These are phyloP conservation scores for Tetragonisca angustula DNA, from an alignment of 2,888 invertebrate species.

Conservation along the genomic window DNA sequence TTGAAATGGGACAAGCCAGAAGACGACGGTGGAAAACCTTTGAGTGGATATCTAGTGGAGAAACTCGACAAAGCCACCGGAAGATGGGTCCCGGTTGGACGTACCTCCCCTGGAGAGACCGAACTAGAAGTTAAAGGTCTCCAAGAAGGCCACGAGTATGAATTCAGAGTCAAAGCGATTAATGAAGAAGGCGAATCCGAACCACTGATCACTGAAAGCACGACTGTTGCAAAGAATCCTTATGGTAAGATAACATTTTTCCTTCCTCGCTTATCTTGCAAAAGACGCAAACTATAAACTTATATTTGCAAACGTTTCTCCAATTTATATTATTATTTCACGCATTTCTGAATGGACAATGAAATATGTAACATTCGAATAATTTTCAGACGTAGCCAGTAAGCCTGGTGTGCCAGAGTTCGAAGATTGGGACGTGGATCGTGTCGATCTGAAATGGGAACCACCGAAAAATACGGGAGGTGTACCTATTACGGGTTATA, in stretches of 20 bases:
- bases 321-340: too few species aligned
- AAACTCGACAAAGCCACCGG: slow-evolving; percentile 96
- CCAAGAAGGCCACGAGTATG: slow-evolving; percentile 96
- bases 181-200: slow-evolving; percentile 98
- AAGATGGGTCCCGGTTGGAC: slow-evolving; percentile 96
- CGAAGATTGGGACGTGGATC: slow-evolving; percentile 95
- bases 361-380: too few species aligned
- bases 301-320: too few species aligned
- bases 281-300: too few species aligned
- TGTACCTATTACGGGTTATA: slow-evolving; percentile 92
- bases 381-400: slow-evolving; percentile 88
- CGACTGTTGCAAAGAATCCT: slow-evolving; percentile 97
- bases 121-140: slow-evolving; percentile 95
- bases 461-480: slow-evolving; percentile 92
- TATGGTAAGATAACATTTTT: slow-evolving; percentile 87
- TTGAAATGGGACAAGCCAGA: slow-evolving; percentile 97
- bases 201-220: slow-evolving; percentile 95
- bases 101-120: slow-evolving; percentile 89
- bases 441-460: slow-evolving; percentile 94
- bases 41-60: slow-evolving; percentile 96
- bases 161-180: slow-evolving; percentile 96
- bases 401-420: slow-evolving; percentile 95
- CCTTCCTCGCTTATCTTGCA: not conserved
- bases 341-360: not conserved
- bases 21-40: slow-evolving; percentile 97